Base-by-base conservation (phyloP, 37 sponge, comb jelly and placozoan species). In the Diacarnus erythraeanus region DNA sequence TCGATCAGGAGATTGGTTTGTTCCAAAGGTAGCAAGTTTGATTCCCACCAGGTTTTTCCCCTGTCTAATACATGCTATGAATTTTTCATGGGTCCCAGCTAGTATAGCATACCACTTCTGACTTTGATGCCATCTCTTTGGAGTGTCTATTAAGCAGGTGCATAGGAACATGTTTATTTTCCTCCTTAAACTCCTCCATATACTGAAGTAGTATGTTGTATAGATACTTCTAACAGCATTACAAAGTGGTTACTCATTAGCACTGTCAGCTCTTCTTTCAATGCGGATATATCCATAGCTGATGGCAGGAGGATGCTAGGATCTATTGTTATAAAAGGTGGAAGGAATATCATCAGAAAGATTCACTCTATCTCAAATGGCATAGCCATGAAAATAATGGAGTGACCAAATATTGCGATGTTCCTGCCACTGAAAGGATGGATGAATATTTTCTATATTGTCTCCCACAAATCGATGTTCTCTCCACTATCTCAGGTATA, bases 301-400 rank as follows among this genome's bases (percentile, higher is more conserved):
- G 42, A 38, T 15, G 38, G 58, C 29, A 35, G 43, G 76, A 59
- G 26, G 26, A 51, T 57, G 60, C 57, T 33, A 57, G 59, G 34
- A 56, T 75, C 76, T 57, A 30, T 12, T 26, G 17, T 75, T 18
- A 31, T 47, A 17, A n/a, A 51, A 29, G 58, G 35, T 54, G 76
- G 76, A 10, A 2, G 23, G 1, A 33, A 3, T 6, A 6, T 58
- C 23, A 43, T 77, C 77, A 36, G 64, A 77, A 31, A 64, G 42
- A 34, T 61, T 36, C 1, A 77, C 43, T 2, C 64, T 25, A 39
- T 77, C 77, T n/a, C 43, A 40, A 59, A 77, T 64, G 5, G 64
- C 58, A 58, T 51, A 75, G 25, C 57, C 56, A 26, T 75, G 76
- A 26, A 75, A 56, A 51, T 58, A 56, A 58, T 75, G 76, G 59